Percentiles rank a stretch among this genome's conserved stretches.
These are phyloP conservation scores for Melieria omissa DNA, from an alignment of 2,888 invertebrate species.

Conservation along the genomic window DNA sequence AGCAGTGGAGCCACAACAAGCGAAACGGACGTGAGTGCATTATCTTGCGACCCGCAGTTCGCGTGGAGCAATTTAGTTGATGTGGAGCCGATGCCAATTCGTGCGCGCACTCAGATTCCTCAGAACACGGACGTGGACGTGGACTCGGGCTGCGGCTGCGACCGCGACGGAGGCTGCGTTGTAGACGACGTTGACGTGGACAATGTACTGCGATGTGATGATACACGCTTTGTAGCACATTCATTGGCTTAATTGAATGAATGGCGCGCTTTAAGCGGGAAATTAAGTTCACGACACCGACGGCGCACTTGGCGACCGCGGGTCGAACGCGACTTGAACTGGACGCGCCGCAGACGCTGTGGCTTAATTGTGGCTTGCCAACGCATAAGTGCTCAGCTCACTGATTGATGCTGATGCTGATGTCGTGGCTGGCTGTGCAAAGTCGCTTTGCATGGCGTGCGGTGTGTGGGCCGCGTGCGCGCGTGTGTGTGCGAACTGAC, in stretches of 20 bases:
- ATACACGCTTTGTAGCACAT: slow-evolving; percentile 51
- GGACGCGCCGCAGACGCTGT: background rate
- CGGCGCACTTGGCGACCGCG: slow-evolving; percentile 6
- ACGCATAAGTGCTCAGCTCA: slow-evolving; percentile 18
- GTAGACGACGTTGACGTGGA: slow-evolving; percentile 13
- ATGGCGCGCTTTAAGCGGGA: slow-evolving; percentile 62
- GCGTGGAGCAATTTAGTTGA: slow-evolving; percentile 29
- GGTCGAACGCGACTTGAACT: slow-evolving; percentile 43
- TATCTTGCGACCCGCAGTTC: slow-evolving; percentile 35
- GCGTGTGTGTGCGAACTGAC: slow-evolving; percentile 18
- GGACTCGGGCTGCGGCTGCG: background rate
- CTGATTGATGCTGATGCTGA: slow-evolving; percentile 24
- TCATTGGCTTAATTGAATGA: slow-evolving; percentile 66
- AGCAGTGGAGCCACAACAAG: background rate
- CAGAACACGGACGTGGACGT: slow-evolving; percentile 2
- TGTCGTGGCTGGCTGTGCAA: background rate
- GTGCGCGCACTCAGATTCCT: slow-evolving; percentile 17
- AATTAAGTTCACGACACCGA: slow-evolving; percentile 57
- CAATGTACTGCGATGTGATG: background rate
- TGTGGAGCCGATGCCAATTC: slow-evolving; percentile 35
- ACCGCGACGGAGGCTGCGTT: too few species aligned
- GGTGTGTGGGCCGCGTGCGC: background rate
- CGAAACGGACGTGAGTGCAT: background rate
- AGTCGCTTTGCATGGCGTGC: too few species aligned
- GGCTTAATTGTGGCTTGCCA: slow-evolving; percentile 28